Conservation (phyloP, 2,113 vertebrate species). For the Lamprotornis superbus region DNA sequence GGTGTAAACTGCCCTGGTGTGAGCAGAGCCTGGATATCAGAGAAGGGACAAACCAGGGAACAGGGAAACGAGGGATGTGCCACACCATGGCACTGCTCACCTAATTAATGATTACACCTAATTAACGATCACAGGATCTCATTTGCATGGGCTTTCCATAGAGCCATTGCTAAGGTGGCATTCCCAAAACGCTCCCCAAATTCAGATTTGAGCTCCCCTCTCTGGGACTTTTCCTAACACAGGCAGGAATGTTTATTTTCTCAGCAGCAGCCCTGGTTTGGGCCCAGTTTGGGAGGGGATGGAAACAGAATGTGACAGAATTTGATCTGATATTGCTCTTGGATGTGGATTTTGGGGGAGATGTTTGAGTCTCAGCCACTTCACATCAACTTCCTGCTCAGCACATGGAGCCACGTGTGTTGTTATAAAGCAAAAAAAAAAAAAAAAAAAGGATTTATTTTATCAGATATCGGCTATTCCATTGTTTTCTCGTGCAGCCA, state of each 20-base stretch:
- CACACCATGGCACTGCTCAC: background rate
- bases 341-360: background rate
- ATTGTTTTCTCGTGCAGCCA: background rate
- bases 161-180: background rate
- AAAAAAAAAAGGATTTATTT: background rate
- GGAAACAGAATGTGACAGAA: background rate
- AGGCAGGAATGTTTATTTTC: background rate
- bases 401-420: background rate
- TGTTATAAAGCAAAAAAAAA: background rate
- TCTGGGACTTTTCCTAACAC: background rate
- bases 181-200: background rate
- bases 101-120: background rate
- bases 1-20: accelerated
- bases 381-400: too few relatives aligned
- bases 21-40: background rate
- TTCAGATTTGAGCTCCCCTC: background rate
- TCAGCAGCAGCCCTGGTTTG: background rate
- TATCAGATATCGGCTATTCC: background rate
- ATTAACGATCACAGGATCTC: background rate
- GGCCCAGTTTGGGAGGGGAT: background rate
- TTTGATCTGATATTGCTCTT: background rate
- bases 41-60: background rate
- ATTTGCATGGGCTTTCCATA: background rate
- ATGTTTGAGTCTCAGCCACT: too few relatives aligned
- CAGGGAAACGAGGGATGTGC: background rate